Evolutionary conservation across 2,888 invertebrate species (phyloP), one percentile per base, ranked within the genome.

Genomic region (Elmis aenea): DNA sequence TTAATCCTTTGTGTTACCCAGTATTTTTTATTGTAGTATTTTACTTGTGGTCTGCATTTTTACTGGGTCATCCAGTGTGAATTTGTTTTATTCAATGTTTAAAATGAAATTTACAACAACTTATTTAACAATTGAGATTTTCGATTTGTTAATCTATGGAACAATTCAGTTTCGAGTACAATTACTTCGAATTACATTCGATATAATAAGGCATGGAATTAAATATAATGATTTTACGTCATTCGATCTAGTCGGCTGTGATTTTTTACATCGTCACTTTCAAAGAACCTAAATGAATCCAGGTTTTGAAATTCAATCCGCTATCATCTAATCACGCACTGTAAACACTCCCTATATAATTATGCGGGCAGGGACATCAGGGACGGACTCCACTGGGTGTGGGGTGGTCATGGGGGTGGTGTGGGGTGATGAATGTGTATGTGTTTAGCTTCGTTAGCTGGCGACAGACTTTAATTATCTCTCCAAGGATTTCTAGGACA

Each of bases 401-500:
- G 35, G 37, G n/a, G n/a, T n/a, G n/a, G n/a, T 42, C 26, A 33
- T 29, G 43, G 39, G 45, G 48, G 42, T 40, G 48, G 39, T 48
- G 39, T 40, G 41, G 50, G 51, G 57, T 61, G 62, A 61, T 61
- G 59, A 61, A 62, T 62, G 62, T 61, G 59, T 59, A 52, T 41
- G 48, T 52, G 48, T 61, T 62, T 59, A 61, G 62, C 62, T 61
- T 63, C 64, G 64, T 64, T 64, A 63, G 61, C 57, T 55, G 59
- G 51, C 61, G 64, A 64, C 63, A 61, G 60, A 64, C 62, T 65
- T 63, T 64, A 64, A 65, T 65, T 65, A 64, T 64, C 62, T 61
- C 64, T 63, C 64, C 59, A 62, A 64, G 64, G 64, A 64, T 61
- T 59, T 58, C 56, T 51, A 52, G 48, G 51, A 55, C 50, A 51